Evolutionary conservation across 2,888 invertebrate genomes (phyloP), one percentile per base, ranked within the genome.

Genomic region (Elaeidobius kamerunicus): DNA sequence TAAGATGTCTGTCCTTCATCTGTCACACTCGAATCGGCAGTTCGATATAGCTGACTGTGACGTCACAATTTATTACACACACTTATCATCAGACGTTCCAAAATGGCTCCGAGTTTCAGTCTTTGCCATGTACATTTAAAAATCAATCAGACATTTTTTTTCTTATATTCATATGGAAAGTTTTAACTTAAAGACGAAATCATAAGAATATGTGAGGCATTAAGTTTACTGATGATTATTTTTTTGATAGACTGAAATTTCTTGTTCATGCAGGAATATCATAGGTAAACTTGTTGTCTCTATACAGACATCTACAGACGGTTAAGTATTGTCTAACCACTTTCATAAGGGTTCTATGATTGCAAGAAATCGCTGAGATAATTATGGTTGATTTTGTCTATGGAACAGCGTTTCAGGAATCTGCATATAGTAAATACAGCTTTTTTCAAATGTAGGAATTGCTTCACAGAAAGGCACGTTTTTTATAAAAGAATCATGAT

Each of bases 21-120:
- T 35, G 38, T 43, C 43, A 28, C 15, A 50, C 19, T 14, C 36
- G 20, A 15, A 48, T 30, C 39, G 52, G 45, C 52, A 52, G 45
- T 52, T 52, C 52, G 20, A 52, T n/a, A n/a, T 40, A 52, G 52
- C 52, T 45, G 52, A 52, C 52, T 45, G 40, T 45, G 52, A 52
- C 52, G 34, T 32, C 42, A 23, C 48, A 20, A 48, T 23, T 32
- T 32, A 9, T 5, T 32, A 32, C 15, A 40, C 23, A 49, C 40
- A 35, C n/a, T n/a, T n/a, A n/a, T 40, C 20, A 36, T 15, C 35
- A 39, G 35, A 45, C 45, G 41, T 52, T 27, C 17, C 51, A 35
- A 49, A 32, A 34, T 47, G 30, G 40, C 34, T 40, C 48, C 40
- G 40, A 39, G n/a, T 23, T 18, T 49, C 38, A 50, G 36, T 50